Conservation (phyloP, 2,113 vertebrate genomes). For the Sardina pilchardus region DNA sequence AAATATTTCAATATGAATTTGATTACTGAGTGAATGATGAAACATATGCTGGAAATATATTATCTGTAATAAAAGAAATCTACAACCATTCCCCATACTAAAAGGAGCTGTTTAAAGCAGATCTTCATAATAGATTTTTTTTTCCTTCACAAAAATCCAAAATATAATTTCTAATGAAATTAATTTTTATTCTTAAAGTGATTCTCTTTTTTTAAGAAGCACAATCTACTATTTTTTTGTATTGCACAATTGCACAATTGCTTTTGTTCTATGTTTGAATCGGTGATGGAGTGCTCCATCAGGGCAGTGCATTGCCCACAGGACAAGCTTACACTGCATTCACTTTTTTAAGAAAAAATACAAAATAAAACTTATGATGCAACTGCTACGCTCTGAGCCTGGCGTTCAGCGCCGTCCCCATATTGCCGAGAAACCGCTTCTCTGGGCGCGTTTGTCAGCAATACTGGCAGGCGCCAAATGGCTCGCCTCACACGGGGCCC, state of each 20-base stretch:
- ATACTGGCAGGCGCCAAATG: neutral
- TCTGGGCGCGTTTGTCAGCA: neutral
- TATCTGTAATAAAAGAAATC: neutral
- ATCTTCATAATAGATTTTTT: neutral
- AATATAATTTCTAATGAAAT: constrained; percentile 31
- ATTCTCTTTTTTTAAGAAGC: neutral
- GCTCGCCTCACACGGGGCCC: constrained; percentile 50
- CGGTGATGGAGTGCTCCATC: neutral
- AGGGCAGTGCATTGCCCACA: neutral
- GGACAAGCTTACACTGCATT: neutral
- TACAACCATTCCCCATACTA: neutral
- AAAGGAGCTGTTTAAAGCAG: neutral
- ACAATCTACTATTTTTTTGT: neutral
- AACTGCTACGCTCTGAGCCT: neutral
- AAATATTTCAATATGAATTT: neutral
- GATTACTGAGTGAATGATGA: neutral
- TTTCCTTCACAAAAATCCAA: constrained; percentile 30
- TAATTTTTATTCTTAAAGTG: neutral
- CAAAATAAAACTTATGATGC: neutral
- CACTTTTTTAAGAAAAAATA: neutral
- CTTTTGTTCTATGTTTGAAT: neutral
- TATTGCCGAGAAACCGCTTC: neutral
- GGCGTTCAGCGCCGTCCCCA: neutral
- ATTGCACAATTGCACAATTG: neutral
- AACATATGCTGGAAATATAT: neutral